Evolutionary conservation across 2,888 invertebrate genomes (phyloP), one percentile per base, ranked within the genome.

Genomic region (Chrysolina haemoptera): DNA sequence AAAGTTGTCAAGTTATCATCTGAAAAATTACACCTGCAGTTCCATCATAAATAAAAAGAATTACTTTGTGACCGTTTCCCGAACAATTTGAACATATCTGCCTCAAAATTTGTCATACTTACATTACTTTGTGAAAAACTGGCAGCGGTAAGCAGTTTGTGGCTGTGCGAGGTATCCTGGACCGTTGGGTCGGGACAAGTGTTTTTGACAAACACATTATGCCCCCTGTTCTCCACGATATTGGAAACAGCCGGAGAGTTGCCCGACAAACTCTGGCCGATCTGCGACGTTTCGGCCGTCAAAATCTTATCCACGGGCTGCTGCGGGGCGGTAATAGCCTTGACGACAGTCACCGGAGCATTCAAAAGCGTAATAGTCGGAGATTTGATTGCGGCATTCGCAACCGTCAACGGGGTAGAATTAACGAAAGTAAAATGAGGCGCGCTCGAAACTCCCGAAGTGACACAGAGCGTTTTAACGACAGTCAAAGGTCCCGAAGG

Each of bases 181-280:
- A 80, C 76, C 5, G 78, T 75, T 1, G 82, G 74, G 76, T 82
- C 83, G 0, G 82, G 78, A 70, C 79, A 80, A 53, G 85, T 83
- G 73, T 88, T 88, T 76, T 88, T 88, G 64, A 88, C 87, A 80
- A 88, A 88, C 74, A 88, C 88, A 82, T 88, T 88, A 75, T 88
- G 88, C 43, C 83, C 84, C 64, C 85, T 73, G 70, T 83, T 86
- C 75, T 86, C 85, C 48, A 85, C 80, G 20, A 84, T 70, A 20
- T 81, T 79, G 11, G 84, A 75, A 20, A 80, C 77, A 18, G 79
- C 63, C 40, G 78, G 69, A 67, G 74, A 71, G 63, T 76, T 62
- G 72, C 63, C 65, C 64, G 70, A 63, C 68, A 76, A 72, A 75
- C 46, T 71, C 76, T 70, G 77, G 66, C 50, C 68, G 59, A 43